Base-by-base conservation (phyloP, 2,797 vertebrate species). In the Oreochromis mossambicus region DNA sequence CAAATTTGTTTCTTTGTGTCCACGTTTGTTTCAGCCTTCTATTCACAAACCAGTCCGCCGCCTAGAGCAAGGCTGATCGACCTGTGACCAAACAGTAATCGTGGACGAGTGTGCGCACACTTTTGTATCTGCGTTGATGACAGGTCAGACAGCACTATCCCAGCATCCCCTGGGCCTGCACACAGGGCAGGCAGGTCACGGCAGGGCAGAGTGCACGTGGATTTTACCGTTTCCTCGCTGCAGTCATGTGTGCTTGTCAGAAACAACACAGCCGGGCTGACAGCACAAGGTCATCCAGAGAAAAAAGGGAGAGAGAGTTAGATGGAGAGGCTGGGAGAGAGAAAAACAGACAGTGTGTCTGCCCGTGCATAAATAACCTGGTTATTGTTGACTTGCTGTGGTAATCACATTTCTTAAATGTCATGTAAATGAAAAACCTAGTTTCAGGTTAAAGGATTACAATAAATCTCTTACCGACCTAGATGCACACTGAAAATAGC, bases 281-380 rank as follows among this genome's bases (percentile, higher is more conserved):
- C 82, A 86, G 79, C 84, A 81, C 87, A 91, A 94, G 92, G 91
- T 93, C 87, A 14, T 13, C 15, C 58, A 61, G 52, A 73, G 54
- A 51, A 17, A 41, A 38, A 24, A 29, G 24, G 38, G 13, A 48
- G 58, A 77, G 36, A 9, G 58, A 73, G 75, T 38, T 38, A 15
- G 38, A 80, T 77, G 43, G 70, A 76, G 70, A 78, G 50, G 32
- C 51, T 4, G 17, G 76, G 55, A 46, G 83, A 77, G 80, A 79
- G 56, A 21, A 24, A 82, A 80, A 86, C 26, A 21, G 80, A 86
- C 24, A 24, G 78, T 24, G 73, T 82, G 73, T 88, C 79, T 78
- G 77, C 58, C 75, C 26, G 1, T 63, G 56, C 84, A 61, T 29
- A n/a, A 54, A 10, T 78, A 79, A 85, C 78, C 81, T 83, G 80